A percentile compares a stretch with the other conserved stretches of the same genome.
Evolutionary conservation across 2,888 invertebrate genomes (phyloP).

Genomic region (Dryobotodes eremita): DNA sequence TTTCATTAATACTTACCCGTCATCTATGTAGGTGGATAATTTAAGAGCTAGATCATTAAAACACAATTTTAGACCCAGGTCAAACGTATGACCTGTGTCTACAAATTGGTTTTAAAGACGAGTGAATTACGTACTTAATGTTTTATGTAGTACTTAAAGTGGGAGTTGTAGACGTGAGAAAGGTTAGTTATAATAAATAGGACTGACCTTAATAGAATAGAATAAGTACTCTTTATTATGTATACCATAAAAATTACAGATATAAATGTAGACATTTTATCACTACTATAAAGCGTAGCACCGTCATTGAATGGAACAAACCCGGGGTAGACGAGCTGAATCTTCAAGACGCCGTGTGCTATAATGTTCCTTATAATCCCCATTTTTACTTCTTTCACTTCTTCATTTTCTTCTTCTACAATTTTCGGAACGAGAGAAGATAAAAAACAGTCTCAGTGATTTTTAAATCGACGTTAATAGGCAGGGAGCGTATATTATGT

Average conservation of each 20-base stretch:
- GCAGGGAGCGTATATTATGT: neutral
- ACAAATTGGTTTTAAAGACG: slow-evolving; percentile 16
- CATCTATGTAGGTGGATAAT: slow-evolving; percentile 24
- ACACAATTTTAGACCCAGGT: slow-evolving; percentile 19
- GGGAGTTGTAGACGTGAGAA: neutral
- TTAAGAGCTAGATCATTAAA: slow-evolving; percentile 36
- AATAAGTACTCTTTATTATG: neutral
- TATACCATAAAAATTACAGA: neutral
- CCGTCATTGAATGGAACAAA: neutral
- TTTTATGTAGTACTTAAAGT: neutral
- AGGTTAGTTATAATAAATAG: neutral
- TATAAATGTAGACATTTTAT: neutral
- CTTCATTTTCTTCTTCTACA: neutral
- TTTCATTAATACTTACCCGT: slow-evolving; percentile 25
- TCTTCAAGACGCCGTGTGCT: neutral
- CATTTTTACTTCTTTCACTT: neutral
- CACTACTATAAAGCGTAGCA: no score
- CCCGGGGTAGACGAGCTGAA: neutral
- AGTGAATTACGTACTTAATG: slow-evolving; percentile 4
- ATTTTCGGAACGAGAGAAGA: neutral
- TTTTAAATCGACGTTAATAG: neutral
- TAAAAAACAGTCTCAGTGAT: neutral
- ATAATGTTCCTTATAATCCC: neutral
- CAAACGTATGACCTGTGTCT: slow-evolving; percentile 5
- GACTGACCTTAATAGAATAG: neutral